A percentile compares a stretch with the other conserved stretches of the same genome.
These are phyloP conservation scores for Ochotona curzoniae DNA, from an alignment of 2,113 vertebrate genomes.

Conservation along the genomic window DNA sequence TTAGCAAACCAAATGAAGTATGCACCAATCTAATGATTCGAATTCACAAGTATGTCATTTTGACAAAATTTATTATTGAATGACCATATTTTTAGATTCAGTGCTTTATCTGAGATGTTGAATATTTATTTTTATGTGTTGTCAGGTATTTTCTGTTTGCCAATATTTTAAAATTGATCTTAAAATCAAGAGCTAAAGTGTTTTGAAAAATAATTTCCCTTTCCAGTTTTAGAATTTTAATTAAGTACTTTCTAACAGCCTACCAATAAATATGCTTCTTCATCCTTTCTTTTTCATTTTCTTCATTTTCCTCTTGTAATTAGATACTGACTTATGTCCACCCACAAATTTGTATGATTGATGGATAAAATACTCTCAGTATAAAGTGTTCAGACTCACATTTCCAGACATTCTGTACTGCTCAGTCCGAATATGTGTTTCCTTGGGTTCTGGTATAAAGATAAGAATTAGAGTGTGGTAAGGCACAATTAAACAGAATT, in stretches of 20 bases:
- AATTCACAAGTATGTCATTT: neutral
- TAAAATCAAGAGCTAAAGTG: neutral
- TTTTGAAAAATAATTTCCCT: neutral
- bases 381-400: neutral
- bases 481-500: neutral
- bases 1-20: neutral
- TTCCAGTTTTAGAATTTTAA: neutral
- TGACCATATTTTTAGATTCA: neutral
- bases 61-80: neutral
- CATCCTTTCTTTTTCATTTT: neutral
- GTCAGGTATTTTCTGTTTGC: neutral
- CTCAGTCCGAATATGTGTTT: neutral
- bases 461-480: neutral
- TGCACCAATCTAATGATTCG: neutral
- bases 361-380: neutral
- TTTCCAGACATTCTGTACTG: neutral
- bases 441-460: neutral
- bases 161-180: conserved; percentile 28
- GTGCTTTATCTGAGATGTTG: neutral
- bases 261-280: neutral
- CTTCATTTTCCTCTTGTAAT: neutral
- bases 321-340: neutral
- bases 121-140: neutral
- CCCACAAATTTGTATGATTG: neutral
- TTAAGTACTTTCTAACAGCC: neutral